Evolutionary conservation across 2,113 vertebrate genomes (phyloP), one percentile per base, ranked within the genome.

Genomic region (Podilymbus podiceps): DNA sequence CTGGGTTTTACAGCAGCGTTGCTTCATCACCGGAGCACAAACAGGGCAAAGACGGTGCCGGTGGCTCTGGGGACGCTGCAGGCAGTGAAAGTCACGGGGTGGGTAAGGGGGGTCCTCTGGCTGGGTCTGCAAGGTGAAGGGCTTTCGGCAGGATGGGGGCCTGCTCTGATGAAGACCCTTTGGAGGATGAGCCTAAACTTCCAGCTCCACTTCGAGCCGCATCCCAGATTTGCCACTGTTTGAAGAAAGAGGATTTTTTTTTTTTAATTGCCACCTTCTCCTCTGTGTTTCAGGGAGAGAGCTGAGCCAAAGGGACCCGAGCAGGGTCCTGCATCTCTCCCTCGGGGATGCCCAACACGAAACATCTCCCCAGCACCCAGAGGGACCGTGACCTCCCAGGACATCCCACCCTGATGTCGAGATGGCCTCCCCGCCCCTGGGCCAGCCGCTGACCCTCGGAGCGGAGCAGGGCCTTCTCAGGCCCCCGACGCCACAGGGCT

Each of bases 31-130:
- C 0, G 2, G n/a, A 63, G 63, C 63, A 67, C 59, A 21, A 59
- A 47, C 55, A 18, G 12, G 35, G 69, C 2, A 0, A 24, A 47
- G 71, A 24, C 0, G 0, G 53, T 12, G 8, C 49, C 2, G 1
- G 38, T 0, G 0, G 42, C 33, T 8, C 44, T 16, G 62, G 46
- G 47, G 33, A 44, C 9, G 0, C 30, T 49, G 74, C 53, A 11
- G 75, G 64, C 55, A 88, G 79, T 56, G 84, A 93, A 94, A 78
- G 79, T 82, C 90, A 31, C 0, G 0, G 71, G 42, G 4, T 11
- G 67, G 46, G 10, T 12, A 27, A n/a, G 3, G 16, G 14, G 38
- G 52, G 33, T 22, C 35, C 73, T 35, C 28, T 20, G 28, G 25
- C 53, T 77, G 58, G 21, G 46, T 52, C 66, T 74, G 72, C 14